phyloP scores from a whole-genome alignment of 1,140 invertebrate genomes.

The Rhagoletis pomonella region DNA sequence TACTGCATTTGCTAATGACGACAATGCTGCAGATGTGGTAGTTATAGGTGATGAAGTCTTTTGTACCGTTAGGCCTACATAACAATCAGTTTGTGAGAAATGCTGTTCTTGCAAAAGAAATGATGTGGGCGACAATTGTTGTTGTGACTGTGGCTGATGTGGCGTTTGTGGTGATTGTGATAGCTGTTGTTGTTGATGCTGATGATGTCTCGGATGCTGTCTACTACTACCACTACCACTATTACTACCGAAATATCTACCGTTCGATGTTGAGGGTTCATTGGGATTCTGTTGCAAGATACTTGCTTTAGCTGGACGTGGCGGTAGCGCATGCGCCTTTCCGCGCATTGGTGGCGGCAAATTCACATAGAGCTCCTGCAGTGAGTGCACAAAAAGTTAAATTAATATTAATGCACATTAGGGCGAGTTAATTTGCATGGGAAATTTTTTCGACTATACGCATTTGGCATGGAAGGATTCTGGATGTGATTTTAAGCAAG shows the following conservation, averaged over 20 bases:
- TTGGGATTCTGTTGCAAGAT: constrained; percentile 59
- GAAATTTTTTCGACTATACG: too few relatives aligned
- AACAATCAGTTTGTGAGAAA: constrained; percentile 71
- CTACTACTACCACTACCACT: constrained; percentile 21
- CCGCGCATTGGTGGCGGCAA: constrained; percentile 68
- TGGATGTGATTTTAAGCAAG: too few relatives aligned
- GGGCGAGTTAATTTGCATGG: too few relatives aligned
- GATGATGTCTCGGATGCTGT: constrained; percentile 48
- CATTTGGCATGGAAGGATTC: too few relatives aligned
- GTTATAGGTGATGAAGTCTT: constrained; percentile 53
- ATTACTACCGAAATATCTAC: constrained; percentile 51
- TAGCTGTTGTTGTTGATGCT: constrained; percentile 59
- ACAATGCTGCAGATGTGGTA: too few relatives aligned
- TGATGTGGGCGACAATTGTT: constrained; percentile 30
- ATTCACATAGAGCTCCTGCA: constrained; percentile 72
- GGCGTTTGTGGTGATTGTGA: constrained; percentile 56
- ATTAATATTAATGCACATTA: too few relatives aligned
- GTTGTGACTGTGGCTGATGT: constrained; percentile 38
- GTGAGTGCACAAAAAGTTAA: neutral
- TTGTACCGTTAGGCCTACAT: constrained; percentile 71
- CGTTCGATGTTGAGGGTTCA: constrained; percentile 48
- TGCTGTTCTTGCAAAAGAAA: constrained; percentile 61
- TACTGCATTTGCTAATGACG: constrained; percentile 45
- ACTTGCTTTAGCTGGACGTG: constrained; percentile 72
- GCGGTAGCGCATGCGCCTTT: constrained; percentile 67